Evolutionary conservation across 2,797 vertebrate genomes (phyloP).

Genomic region (Numenius phaeopus): DNA sequence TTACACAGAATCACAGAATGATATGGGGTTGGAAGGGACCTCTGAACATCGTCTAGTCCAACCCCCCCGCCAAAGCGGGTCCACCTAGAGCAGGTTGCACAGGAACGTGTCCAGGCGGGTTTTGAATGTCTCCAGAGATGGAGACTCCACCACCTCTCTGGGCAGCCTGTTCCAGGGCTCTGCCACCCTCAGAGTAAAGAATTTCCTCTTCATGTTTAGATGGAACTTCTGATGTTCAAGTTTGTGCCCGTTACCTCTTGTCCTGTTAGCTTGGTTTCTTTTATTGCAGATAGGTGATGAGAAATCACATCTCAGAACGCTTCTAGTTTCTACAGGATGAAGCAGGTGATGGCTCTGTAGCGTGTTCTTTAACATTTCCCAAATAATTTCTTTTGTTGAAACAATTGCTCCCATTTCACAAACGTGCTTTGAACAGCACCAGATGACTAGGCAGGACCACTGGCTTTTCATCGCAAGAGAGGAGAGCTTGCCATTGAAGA

Average conservation of each 20-base stretch:
- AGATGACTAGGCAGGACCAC: background rate
- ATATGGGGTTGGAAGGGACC: too few species aligned
- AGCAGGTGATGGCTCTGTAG: background rate
- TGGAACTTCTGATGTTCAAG: too few species aligned
- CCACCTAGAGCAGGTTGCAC: too few species aligned
- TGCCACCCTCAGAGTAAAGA: too few species aligned
- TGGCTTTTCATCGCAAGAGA: background rate
- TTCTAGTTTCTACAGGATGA: background rate
- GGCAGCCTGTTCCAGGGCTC: too few species aligned
- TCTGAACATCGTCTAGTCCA: too few species aligned
- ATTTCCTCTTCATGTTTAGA: too few species aligned
- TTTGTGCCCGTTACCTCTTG: background rate
- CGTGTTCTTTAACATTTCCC: background rate
- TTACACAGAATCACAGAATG: background rate
- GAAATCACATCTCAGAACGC: background rate
- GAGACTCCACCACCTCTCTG: too few species aligned
- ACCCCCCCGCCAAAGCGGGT: too few species aligned
- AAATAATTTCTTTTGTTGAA: background rate
- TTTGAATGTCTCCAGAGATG: too few species aligned
- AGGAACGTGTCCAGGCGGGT: too few species aligned
- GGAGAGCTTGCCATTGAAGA: background rate
- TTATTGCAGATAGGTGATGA: background rate
- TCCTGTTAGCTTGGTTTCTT: background rate
- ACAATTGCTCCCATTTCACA: background rate
- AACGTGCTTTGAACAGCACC: background rate